phyloP scores from a whole-genome alignment of 2,888 invertebrate genomes.

The Apamea epomidion region DNA sequence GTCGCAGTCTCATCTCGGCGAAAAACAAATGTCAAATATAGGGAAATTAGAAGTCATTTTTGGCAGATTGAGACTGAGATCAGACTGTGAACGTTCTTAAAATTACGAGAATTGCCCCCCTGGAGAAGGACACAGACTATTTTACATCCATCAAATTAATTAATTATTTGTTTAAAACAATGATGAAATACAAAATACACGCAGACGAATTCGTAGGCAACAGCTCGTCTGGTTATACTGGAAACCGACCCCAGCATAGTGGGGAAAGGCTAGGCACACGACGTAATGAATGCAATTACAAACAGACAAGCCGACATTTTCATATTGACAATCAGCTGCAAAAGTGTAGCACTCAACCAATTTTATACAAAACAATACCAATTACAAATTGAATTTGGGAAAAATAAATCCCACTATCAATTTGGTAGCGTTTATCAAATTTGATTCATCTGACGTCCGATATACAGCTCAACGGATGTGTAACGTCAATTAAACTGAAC shows the following conservation, averaged over 20 bases:
- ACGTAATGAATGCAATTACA: neutral
- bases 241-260: neutral
- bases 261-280: too few relatives aligned
- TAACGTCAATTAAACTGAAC: slow-evolving; percentile 34
- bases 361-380: slow-evolving; percentile 15
- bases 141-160: neutral
- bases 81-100: too few relatives aligned
- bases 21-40: too few relatives aligned
- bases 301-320: neutral
- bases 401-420: slow-evolving; percentile 35
- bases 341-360: slow-evolving; percentile 5
- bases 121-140: neutral
- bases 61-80: too few relatives aligned
- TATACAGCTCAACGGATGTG: slow-evolving; percentile 36
- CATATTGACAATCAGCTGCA: neutral
- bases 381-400: slow-evolving; percentile 36
- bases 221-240: neutral
- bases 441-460: slow-evolving; percentile 49
- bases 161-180: neutral
- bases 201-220: neutral
- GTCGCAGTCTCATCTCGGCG: too few relatives aligned
- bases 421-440: slow-evolving; percentile 46
- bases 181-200: neutral
- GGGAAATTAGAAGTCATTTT: too few relatives aligned
- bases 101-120: too few relatives aligned